These are phyloP conservation scores for Galagoides demidoff DNA, from an alignment of 2,797 vertebrate species.

Conservation along the genomic window DNA sequence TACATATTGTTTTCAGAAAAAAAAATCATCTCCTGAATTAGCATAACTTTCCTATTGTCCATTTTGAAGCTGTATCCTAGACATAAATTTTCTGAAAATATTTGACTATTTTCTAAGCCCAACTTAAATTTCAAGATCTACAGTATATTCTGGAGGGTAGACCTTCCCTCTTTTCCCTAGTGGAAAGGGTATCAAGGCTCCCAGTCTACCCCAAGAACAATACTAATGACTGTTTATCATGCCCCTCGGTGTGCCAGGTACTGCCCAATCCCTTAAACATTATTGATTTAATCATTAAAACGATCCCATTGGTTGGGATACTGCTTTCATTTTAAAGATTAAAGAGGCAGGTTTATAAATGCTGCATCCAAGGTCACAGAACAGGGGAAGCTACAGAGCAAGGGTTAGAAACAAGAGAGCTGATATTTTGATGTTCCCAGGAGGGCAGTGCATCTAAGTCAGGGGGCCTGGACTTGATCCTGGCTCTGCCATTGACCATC, in stretches of 20 bases:
- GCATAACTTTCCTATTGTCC: background rate
- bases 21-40: background rate
- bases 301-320: background rate
- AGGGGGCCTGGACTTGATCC: background rate
- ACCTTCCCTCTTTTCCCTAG: background rate
- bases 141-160: background rate
- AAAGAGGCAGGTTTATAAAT: background rate
- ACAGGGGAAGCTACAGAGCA: background rate
- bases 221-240: background rate
- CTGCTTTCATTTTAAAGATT: conserved; percentile 28
- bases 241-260: background rate
- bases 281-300: background rate
- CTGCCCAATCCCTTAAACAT: background rate
- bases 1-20: background rate
- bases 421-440: conserved; percentile 27
- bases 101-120: background rate
- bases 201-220: background rate
- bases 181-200: background rate
- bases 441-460: conserved; percentile 6
- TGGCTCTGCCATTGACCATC: conserved; percentile 26
- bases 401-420: background rate
- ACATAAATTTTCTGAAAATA: conserved; percentile 26
- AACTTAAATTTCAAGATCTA: background rate
- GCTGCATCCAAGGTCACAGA: background rate
- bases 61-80: background rate